Percentiles rank a stretch among this genome's conserved stretches.
These are phyloP conservation scores for Megathymus violae DNA, from an alignment of 1,140 invertebrate genomes.

Conservation along the genomic window DNA sequence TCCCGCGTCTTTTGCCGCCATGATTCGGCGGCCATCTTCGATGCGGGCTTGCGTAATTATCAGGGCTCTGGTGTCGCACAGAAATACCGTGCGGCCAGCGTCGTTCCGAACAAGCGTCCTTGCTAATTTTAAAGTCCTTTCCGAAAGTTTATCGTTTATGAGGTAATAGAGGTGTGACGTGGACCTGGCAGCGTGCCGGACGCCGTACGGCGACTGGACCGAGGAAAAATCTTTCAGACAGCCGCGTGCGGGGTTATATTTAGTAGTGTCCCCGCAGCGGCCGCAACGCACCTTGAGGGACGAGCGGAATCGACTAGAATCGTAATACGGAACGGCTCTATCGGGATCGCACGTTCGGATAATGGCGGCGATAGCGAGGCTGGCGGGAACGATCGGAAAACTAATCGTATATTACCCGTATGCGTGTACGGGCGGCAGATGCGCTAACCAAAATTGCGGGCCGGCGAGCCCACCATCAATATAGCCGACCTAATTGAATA, in stretches of 20 bases:
- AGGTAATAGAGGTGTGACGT: constrained; percentile 77
- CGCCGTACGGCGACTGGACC: constrained; percentile 55
- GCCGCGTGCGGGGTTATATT: constrained; percentile 65
- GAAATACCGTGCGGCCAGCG: constrained; percentile 49
- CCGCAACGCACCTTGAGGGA: constrained; percentile 63
- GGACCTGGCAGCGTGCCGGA: constrained; percentile 67
- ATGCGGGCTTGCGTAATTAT: constrained; percentile 71
- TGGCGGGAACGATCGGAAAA: constrained; percentile 60
- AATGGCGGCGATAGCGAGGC: constrained; percentile 42
- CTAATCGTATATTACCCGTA: constrained; percentile 77
- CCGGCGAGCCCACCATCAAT: constrained; percentile 68
- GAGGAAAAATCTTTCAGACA: constrained; percentile 62
- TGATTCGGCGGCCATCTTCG: constrained; percentile 68
- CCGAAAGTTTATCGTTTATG: constrained; percentile 77
- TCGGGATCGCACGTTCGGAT: constrained; percentile 34
- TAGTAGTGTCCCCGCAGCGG: constrained; percentile 53
- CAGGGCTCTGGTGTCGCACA: constrained; percentile 58
- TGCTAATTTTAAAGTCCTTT: constrained; percentile 82
- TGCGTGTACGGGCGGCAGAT: constrained; percentile 66
- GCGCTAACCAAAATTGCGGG: constrained; percentile 76
- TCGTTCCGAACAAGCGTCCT: constrained; percentile 61
- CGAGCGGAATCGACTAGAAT: constrained; percentile 47
- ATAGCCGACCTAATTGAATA: constrained; percentile 80
- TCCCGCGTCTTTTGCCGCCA: constrained; percentile 72
- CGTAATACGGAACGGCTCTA: constrained; percentile 41